phyloP scores from a whole-genome alignment of 1,140 invertebrate species.

The Leptonema lineaticorne region DNA sequence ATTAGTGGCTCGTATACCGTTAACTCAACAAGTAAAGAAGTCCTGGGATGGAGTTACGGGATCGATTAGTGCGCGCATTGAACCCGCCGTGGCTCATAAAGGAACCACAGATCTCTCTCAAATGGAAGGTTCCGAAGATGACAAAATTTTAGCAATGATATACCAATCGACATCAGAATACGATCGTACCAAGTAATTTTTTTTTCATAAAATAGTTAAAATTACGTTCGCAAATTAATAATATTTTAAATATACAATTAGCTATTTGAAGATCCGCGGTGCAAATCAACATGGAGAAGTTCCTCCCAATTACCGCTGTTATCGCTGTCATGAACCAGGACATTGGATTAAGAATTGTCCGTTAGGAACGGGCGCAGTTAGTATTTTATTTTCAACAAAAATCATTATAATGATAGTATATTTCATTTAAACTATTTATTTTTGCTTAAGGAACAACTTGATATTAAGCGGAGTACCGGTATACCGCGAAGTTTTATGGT shows the following conservation, averaged over 20 bases:
- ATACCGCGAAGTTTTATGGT: conserved; percentile 97
- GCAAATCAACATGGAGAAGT: conserved; percentile 85
- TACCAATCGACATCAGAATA: conserved; percentile 94
- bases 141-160: conserved; percentile 97
- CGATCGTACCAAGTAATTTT: conserved; percentile 87
- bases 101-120: conserved; percentile 77
- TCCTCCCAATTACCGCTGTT: conserved; percentile 87
- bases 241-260: too few relatives aligned
- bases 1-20: conserved; percentile 89
- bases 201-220: not conserved
- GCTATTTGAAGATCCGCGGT: conserved; percentile 85
- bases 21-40: conserved; percentile 73
- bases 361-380: conserved; percentile 62
- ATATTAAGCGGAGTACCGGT: conserved; percentile 93
- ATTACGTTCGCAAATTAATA: too few relatives aligned
- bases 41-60: conserved; percentile 64
- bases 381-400: conserved; percentile 36
- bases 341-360: conserved; percentile 97
- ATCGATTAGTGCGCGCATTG: conserved; percentile 40
- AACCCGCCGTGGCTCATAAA: conserved; percentile 59
- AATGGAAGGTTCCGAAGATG: conserved; percentile 91
- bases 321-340: conserved; percentile 87
- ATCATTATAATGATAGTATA: not conserved
- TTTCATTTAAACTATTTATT: conserved; percentile 38
- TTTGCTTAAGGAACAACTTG: conserved; percentile 62